Evolutionary conservation across 2,888 invertebrate species (phyloP).

Genomic region (Chalcis sispes): DNA sequence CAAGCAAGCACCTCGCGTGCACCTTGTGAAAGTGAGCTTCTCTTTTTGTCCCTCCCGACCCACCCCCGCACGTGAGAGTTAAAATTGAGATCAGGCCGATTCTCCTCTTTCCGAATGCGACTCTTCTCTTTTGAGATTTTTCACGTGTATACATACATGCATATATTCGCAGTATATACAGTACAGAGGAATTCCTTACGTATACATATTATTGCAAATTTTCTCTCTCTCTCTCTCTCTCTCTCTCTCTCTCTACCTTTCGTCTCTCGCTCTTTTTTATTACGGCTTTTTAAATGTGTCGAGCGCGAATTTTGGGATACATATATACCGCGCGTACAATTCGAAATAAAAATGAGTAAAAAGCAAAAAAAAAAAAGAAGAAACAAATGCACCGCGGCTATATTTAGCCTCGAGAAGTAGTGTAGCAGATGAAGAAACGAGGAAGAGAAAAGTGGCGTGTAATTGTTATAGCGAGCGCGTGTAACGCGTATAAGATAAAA

Average conservation of each 20-base stretch:
- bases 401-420: no score
- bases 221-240: no score
- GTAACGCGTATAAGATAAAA: background rate
- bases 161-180: no score
- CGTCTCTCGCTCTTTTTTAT: background rate
- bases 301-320: background rate
- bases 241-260: background rate
- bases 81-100: slow-evolving; percentile 47
- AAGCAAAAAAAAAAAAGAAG: background rate
- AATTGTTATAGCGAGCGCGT: slow-evolving; percentile 9
- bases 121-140: background rate
- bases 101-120: slow-evolving; percentile 11
- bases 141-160: no score
- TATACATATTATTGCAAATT: no score
- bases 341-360: background rate
- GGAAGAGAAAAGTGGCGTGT: background rate
- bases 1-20: background rate
- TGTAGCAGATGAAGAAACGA: background rate
- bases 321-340: background rate
- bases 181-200: no score
- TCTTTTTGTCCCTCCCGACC: no score
- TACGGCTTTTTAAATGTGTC: background rate
- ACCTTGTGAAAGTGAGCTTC: slow-evolving; percentile 33
- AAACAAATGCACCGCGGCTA: background rate
- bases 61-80: slow-evolving; percentile 22